These are phyloP conservation scores for Cassiopea xamachana DNA, from an alignment of 30 jellyfish, hydroid and myxozoan species.

Conservation along the genomic window DNA sequence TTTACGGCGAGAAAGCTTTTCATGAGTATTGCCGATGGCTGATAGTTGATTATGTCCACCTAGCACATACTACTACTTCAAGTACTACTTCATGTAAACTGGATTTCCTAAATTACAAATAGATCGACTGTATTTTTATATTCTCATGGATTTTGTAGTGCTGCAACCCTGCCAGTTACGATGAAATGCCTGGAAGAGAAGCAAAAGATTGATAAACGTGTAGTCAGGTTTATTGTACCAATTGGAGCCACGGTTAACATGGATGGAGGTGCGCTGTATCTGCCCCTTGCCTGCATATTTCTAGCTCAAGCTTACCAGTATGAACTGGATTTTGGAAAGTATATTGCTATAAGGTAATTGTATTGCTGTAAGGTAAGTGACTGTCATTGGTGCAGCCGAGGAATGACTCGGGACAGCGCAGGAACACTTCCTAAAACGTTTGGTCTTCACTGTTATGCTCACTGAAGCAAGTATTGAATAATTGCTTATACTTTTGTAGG, in stretches of 20 bases:
- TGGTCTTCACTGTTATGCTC: no score
- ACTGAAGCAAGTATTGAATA: no score
- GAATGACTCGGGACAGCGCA: no score
- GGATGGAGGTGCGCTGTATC: constrained; percentile 96
- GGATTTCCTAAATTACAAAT: neutral
- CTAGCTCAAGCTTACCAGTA: constrained; percentile 74
- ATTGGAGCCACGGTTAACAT: constrained; percentile 93
- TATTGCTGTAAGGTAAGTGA: neutral
- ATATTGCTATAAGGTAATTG: constrained; percentile 61
- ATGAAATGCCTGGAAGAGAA: constrained; percentile 83
- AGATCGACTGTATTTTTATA: no score
- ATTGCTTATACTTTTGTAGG: no score
- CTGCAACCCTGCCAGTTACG: constrained; percentile 97
- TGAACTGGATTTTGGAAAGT: constrained; percentile 68
- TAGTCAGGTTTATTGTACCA: constrained; percentile 88
- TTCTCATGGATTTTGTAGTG: constrained; percentile 11
- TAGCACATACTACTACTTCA: no score
- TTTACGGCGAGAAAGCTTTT: no score
- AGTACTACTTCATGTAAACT: no score
- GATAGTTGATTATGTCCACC: no score
- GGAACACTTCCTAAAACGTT: no score
- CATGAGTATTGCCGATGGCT: no score
- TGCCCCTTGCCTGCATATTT: constrained; percentile 88
- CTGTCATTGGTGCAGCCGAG: no score
- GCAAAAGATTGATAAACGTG: constrained; percentile 76